Conservation (phyloP, 2,888 invertebrate genomes). For the Perizoma affinitatum region DNA sequence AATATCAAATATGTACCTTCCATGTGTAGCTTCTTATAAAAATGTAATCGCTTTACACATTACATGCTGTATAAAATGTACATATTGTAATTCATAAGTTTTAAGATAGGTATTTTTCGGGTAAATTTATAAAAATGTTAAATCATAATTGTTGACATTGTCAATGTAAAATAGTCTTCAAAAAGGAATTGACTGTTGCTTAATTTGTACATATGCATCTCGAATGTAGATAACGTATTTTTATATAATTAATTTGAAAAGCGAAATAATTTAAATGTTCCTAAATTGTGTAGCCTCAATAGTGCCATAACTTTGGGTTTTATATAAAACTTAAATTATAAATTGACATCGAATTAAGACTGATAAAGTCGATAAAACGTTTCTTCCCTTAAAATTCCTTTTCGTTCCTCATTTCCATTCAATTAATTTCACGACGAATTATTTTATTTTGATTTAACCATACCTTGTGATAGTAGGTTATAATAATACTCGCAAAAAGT, state of each 20-base stretch:
- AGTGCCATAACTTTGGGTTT: conserved; percentile 71
- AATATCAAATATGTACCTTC: conserved; percentile 4
- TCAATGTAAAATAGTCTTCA: conserved; percentile 11
- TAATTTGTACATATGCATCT: conserved; percentile 55
- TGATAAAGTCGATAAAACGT: conserved; percentile 58
- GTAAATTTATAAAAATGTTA: conserved; percentile 34
- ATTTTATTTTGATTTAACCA: conserved; percentile 5
- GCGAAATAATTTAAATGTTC: conserved; percentile 62
- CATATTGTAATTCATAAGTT: conserved; percentile 11
- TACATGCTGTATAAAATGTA: conserved; percentile 21
- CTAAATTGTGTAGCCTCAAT: conserved; percentile 62
- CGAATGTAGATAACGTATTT: conserved; percentile 60
- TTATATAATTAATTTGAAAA: conserved; percentile 65
- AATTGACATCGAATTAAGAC: conserved; percentile 75
- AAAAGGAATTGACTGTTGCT: conserved; percentile 28
- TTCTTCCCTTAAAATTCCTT: conserved; percentile 11
- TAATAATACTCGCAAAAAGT: too few species aligned
- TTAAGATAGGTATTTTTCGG: conserved; percentile 31
- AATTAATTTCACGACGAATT: not conserved
- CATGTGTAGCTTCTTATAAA: conserved; percentile 14
- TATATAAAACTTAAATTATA: conserved; percentile 43
- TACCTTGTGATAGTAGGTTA: conserved; percentile 8
- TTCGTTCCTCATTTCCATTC: not conserved
- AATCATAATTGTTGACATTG: conserved; percentile 11
- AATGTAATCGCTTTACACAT: conserved; percentile 27